Percentiles rank a stretch among this genome's conserved stretches.
These are phyloP conservation scores for Ptychochromis oligacanthus DNA, from an alignment of 2,113 vertebrate genomes.

Conservation along the genomic window DNA sequence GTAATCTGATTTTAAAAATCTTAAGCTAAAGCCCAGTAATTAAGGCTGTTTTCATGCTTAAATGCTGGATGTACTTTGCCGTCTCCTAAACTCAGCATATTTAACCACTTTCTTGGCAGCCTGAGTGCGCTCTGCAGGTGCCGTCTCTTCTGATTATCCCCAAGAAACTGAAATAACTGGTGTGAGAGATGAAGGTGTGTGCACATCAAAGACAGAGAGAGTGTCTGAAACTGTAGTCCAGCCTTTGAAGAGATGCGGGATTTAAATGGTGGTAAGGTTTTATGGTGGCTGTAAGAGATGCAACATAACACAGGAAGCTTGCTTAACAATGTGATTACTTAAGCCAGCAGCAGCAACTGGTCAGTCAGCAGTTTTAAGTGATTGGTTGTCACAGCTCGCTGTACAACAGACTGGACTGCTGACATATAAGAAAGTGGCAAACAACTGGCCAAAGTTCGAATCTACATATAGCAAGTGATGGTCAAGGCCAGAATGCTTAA, in stretches of 20 bases:
- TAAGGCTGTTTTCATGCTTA: constrained; percentile 7
- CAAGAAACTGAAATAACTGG: constrained; percentile 23
- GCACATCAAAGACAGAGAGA: constrained; percentile 9
- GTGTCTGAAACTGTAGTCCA: not conserved
- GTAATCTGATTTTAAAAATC: not conserved
- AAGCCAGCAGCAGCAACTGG: not conserved
- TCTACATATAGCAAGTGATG: constrained; percentile 19
- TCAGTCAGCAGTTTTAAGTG: not conserved
- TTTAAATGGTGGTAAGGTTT: not conserved
- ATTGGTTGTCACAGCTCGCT: not conserved
- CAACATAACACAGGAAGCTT: not conserved
- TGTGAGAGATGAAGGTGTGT: constrained; percentile 11
- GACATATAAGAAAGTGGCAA: not conserved
- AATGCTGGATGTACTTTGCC: constrained; percentile 8
- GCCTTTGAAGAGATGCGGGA: constrained; percentile 4
- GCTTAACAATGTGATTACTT: not conserved
- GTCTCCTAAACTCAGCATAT: constrained; percentile 26
- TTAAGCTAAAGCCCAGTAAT: constrained; percentile 19
- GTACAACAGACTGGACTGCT: not conserved
- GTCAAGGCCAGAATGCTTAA: not conserved
- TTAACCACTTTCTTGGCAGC: constrained; percentile 45
- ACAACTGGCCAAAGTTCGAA: constrained; percentile 19
- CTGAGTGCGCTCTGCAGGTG: constrained; percentile 33
- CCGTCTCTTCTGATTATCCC: constrained; percentile 45
- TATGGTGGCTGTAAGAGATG: not conserved